Evolutionary conservation across 2,888 invertebrate species (phyloP), one percentile per base, ranked within the genome.

Genomic region (Tupiocoris notatus): DNA sequence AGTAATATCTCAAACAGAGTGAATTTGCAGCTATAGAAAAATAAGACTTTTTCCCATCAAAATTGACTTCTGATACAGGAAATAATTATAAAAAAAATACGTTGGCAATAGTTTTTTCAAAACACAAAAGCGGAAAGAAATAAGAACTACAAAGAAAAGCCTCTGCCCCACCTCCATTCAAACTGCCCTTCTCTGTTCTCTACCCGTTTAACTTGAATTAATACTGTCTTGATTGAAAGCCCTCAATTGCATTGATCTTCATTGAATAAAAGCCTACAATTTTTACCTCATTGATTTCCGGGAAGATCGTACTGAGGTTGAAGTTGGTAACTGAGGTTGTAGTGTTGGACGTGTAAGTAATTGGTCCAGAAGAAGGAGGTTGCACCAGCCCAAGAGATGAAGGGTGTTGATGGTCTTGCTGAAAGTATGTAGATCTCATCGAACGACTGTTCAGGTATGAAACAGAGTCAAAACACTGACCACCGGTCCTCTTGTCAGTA

Each of bases 301-400:
- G 93, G 83, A 93, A 93, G 81, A 93, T 92, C 0, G 93, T 90
- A 81, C 92, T 92, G 59, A 93, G 85, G 84, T 93, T 93, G 82
- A 93, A 93, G 83, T 93, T 93, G 0, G 92, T 91, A 54, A 90
- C 84, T 74, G 87, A 87, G 2, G 86, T 87, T 56, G 88, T 87
- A 12, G 81, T 79, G 63, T 77, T 78, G 39, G 77, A 78, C 63
- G 75, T 70, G 62, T 64, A 75, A 0, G 56, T 21, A 9, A 68
- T 23, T 20, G 77, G 74, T 62, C 39, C 23, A 17, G 76, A 57
- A 57, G 75, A 23, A 6, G 75, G 3, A n/a, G 65, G 16, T 2
- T 63, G 39, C 3, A 12, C 12, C 39, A 7, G 39, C 6, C 39
- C 12, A 3, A 39, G 39, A 12, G 6, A 7, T 3, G 39, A 39